A percentile compares a stretch with the other conserved stretches of the same genome.
phyloP scores from a whole-genome alignment of 2,797 vertebrate genomes.

The Chrysocyon brachyurus region DNA sequence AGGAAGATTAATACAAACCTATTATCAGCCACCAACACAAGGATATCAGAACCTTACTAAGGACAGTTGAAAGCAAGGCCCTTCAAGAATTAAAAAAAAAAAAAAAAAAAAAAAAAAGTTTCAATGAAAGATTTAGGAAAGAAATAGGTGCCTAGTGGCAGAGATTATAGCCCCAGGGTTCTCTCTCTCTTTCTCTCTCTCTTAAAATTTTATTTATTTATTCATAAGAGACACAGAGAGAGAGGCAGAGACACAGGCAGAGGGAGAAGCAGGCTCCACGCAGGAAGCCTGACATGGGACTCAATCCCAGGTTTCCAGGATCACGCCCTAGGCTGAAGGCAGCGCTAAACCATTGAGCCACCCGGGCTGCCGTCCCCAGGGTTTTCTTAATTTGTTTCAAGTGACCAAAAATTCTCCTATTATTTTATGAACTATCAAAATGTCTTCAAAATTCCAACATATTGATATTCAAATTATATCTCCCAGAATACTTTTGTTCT shows the following conservation, averaged over 20 bases:
- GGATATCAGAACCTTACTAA: background rate
- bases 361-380: too few relatives aligned
- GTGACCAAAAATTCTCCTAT: conserved; percentile 10
- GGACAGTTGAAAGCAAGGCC: background rate
- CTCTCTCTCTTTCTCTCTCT: background rate
- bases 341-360: too few relatives aligned
- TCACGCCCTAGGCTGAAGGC: too few relatives aligned
- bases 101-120: background rate
- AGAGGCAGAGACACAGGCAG: too few relatives aligned
- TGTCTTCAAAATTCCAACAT: background rate
- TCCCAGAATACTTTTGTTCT: background rate
- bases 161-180: background rate
- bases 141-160: background rate
- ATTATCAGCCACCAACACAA: background rate
- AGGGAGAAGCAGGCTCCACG: too few relatives aligned
- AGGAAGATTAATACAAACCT: background rate
- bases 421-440: conserved; percentile 2
- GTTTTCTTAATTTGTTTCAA: conserved; percentile 1
- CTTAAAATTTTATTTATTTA: too few relatives aligned
- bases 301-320: too few relatives aligned
- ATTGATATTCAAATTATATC: conserved; percentile 1
- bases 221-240: too few relatives aligned
- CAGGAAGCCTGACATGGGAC: too few relatives aligned
- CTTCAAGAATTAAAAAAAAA: background rate
- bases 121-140: background rate